These are phyloP conservation scores for Pocillopora verrucosa DNA, from an alignment of 64 coral and sea anemone species.

Conservation along the genomic window DNA sequence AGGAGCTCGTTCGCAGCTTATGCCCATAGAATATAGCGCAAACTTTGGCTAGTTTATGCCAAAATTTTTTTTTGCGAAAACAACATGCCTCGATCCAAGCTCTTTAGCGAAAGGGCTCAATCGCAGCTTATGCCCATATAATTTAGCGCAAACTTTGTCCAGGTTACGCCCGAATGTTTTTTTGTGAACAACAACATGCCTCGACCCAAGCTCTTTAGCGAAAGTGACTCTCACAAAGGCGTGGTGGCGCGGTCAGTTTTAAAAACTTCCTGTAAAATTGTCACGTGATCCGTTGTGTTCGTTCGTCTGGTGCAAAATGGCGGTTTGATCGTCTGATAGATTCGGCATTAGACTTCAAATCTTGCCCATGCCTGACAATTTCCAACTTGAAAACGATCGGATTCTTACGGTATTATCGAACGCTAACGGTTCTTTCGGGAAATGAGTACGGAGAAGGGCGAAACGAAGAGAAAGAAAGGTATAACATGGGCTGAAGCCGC, in stretches of 20 bases:
- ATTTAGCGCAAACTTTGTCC: no score
- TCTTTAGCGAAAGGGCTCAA: not conserved
- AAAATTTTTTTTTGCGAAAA: no score
- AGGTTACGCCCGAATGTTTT: no score
- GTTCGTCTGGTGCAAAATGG: constrained; percentile 28
- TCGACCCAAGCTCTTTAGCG: constrained; percentile 30
- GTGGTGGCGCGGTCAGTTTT: not conserved
- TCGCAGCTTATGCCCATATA: no score
- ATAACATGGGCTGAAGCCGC: constrained; percentile 77
- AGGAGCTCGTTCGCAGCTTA: no score
- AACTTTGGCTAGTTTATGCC: no score
- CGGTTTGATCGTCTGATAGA: constrained; percentile 17
- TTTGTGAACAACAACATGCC: not conserved
- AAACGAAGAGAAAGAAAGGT: constrained; percentile 73
- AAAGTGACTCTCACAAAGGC: not conserved
- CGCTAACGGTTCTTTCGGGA: constrained; percentile 11
- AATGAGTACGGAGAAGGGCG: constrained; percentile 57
- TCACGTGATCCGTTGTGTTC: constrained; percentile 45
- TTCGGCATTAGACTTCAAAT: constrained; percentile 13
- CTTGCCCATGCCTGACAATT: constrained; percentile 17
- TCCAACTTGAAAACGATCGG: not conserved
- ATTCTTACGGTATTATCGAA: constrained; percentile 6
- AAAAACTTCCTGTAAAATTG: constrained; percentile 31
- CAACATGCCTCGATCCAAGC: constrained; percentile 1
- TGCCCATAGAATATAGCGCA: no score